A percentile compares a stretch with the other conserved stretches of the same genome.
These are phyloP conservation scores for Amphiprion clarkii DNA, from an alignment of 2,797 vertebrate genomes.

Conservation along the genomic window DNA sequence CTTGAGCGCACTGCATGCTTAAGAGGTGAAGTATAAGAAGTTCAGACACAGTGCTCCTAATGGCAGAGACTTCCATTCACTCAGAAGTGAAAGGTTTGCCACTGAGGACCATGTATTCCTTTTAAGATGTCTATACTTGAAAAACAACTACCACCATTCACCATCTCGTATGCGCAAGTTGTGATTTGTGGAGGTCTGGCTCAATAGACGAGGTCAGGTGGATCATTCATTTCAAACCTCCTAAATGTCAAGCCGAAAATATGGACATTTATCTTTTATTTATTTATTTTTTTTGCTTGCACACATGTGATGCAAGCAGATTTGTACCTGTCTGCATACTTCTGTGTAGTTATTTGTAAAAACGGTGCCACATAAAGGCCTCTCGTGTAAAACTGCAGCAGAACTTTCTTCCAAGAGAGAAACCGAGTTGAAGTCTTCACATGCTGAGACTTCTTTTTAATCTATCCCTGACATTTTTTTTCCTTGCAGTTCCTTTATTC, in stretches of 20 bases:
- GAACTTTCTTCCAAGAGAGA: constrained; percentile 12
- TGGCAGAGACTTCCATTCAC: constrained; percentile 1
- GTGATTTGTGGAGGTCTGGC: background rate
- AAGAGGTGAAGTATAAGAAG: constrained; percentile 20
- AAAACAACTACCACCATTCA: background rate
- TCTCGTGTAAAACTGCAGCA: constrained; percentile 26
- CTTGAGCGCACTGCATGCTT: constrained; percentile 9
- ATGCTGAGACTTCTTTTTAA: constrained; percentile 12
- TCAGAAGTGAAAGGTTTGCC: background rate
- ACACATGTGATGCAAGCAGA: too few relatives aligned
- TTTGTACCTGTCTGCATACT: background rate
- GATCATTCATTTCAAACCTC: constrained; percentile 60
- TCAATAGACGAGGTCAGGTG: constrained; percentile 44
- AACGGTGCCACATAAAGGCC: constrained; percentile 41
- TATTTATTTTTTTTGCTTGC: too few relatives aligned
- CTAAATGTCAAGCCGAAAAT: constrained; percentile 68
- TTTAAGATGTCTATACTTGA: constrained; percentile 21
- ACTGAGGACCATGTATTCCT: background rate
- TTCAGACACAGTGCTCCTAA: constrained; percentile 3
- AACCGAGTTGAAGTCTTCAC: constrained; percentile 14
- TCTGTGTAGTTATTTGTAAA: constrained; percentile 3
- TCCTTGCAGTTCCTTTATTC: constrained; percentile 32
- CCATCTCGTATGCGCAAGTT: background rate
- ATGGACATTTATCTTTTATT: constrained; percentile 16
- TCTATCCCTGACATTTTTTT: constrained; percentile 4